Percentiles rank a stretch among this genome's conserved stretches.
These are phyloP conservation scores for Athripsodes cinereus DNA, from an alignment of 2,888 invertebrate species.

Conservation along the genomic window DNA sequence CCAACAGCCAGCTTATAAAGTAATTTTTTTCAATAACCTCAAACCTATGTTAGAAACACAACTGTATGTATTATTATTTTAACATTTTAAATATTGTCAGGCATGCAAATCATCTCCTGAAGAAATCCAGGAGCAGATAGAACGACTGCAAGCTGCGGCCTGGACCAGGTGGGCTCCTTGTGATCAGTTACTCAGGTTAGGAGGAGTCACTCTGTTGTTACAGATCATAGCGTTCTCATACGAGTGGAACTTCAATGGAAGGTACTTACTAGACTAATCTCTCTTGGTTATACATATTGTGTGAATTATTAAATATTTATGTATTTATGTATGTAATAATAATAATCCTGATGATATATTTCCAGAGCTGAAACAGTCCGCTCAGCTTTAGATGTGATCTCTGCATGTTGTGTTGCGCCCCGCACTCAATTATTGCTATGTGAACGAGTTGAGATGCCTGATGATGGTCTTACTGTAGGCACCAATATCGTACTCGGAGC, in stretches of 20 bases:
- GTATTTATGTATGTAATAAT: background rate
- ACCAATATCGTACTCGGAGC: slow-evolving; percentile 77
- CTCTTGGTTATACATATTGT: background rate
- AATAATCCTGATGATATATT: background rate
- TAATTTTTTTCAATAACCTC: too few species aligned
- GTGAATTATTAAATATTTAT: background rate
- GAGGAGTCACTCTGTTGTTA: slow-evolving; percentile 74
- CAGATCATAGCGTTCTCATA: slow-evolving; percentile 84
- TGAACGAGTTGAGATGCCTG: slow-evolving; percentile 70
- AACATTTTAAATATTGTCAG: slow-evolving; percentile 34
- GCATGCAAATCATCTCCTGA: slow-evolving; percentile 66
- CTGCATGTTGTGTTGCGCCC: slow-evolving; percentile 86
- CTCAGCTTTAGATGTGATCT: slow-evolving; percentile 79
- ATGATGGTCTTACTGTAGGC: slow-evolving; percentile 71
- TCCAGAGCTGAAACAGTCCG: slow-evolving; percentile 72
- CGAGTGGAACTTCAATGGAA: slow-evolving; percentile 87
- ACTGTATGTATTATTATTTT: too few species aligned
- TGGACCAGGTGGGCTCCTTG: slow-evolving; percentile 81
- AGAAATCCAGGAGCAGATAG: slow-evolving; percentile 81
- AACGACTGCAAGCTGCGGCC: slow-evolving; percentile 68
- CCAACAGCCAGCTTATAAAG: slow-evolving; percentile 44
- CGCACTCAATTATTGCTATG: slow-evolving; percentile 68
- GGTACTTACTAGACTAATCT: slow-evolving; percentile 43
- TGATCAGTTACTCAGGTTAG: slow-evolving; percentile 76
- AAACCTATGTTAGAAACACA: too few species aligned